phyloP scores from a whole-genome alignment of 2,888 invertebrate species.

The Pyrrhia umbra region DNA sequence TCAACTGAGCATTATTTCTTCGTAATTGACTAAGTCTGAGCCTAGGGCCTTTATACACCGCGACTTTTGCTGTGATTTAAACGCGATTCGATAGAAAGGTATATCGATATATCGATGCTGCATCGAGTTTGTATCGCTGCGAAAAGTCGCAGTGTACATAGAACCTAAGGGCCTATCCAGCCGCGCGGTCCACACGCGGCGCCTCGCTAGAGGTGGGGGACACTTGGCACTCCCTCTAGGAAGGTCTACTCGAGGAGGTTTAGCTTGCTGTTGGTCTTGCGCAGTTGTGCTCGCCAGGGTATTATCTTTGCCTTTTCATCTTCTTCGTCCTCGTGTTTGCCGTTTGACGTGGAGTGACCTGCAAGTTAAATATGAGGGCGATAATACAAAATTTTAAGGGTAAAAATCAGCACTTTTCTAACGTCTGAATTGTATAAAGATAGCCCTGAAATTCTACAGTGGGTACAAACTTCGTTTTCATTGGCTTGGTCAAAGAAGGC shows the following conservation, averaged over 20 bases:
- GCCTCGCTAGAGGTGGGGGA: conserved; percentile 32
- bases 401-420: too few species aligned
- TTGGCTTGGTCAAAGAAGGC: too few species aligned
- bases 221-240: conserved; percentile 26
- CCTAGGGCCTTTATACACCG: too few species aligned
- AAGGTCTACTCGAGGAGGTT: conserved; percentile 92
- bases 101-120: too few species aligned
- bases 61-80: too few species aligned
- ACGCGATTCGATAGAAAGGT: too few species aligned
- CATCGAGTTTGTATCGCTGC: too few species aligned
- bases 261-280: conserved; percentile 97
- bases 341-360: conserved; percentile 82
- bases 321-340: conserved; percentile 85
- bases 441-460: too few species aligned
- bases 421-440: too few species aligned
- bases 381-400: neutral
- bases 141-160: too few species aligned
- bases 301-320: conserved; percentile 93
- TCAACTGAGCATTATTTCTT: conserved; percentile 51
- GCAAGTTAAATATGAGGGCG: conserved; percentile 50
- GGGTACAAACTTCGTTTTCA: too few species aligned
- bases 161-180: conserved; percentile 36
- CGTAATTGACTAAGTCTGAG: conserved; percentile 52
- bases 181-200: conserved; percentile 59
- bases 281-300: conserved; percentile 96